These are phyloP conservation scores for Aplysia californica DNA, from an alignment of 1,140 invertebrate genomes.

Conservation along the genomic window DNA sequence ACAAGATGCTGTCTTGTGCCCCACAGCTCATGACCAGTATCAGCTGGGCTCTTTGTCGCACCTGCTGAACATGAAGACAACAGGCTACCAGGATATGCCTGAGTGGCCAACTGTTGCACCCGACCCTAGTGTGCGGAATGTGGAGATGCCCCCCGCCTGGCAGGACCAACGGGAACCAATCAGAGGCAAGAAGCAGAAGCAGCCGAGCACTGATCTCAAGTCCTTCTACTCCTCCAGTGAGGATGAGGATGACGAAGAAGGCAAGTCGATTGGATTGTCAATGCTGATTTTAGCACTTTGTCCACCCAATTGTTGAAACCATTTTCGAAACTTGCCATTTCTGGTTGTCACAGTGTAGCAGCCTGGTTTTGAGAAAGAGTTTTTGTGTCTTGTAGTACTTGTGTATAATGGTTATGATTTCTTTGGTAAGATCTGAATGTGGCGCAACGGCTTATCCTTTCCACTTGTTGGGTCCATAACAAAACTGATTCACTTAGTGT, in stretches of 20 bases:
- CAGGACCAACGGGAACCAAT: slow-evolving; percentile 31
- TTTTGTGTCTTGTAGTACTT: no score
- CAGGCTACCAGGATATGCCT: slow-evolving; percentile 90
- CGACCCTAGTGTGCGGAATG: slow-evolving; percentile 82
- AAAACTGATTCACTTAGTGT: no score
- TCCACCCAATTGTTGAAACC: no score
- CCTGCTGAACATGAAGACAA: slow-evolving; percentile 86
- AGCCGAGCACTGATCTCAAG: slow-evolving; percentile 65
- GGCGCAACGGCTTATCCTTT: no score
- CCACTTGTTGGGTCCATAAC: no score
- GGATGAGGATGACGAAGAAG: slow-evolving; percentile 41
- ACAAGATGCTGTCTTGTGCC: no score
- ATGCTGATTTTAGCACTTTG: not conserved
- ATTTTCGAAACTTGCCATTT: no score
- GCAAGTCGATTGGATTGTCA: not conserved
- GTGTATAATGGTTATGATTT: no score
- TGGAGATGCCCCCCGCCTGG: slow-evolving; percentile 70
- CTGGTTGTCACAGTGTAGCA: no score
- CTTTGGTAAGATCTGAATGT: no score
- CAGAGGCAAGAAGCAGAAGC: slow-evolving; percentile 60
- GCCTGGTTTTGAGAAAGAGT: no score
- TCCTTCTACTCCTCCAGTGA: slow-evolving; percentile 70
- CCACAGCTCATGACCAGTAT: slow-evolving; percentile 85
- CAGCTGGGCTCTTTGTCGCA: slow-evolving; percentile 96
- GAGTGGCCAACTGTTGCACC: slow-evolving; percentile 83